Percentiles rank a stretch among this genome's conserved stretches.
phyloP scores from a whole-genome alignment of 2,888 invertebrate genomes.

The Leucania comma region DNA sequence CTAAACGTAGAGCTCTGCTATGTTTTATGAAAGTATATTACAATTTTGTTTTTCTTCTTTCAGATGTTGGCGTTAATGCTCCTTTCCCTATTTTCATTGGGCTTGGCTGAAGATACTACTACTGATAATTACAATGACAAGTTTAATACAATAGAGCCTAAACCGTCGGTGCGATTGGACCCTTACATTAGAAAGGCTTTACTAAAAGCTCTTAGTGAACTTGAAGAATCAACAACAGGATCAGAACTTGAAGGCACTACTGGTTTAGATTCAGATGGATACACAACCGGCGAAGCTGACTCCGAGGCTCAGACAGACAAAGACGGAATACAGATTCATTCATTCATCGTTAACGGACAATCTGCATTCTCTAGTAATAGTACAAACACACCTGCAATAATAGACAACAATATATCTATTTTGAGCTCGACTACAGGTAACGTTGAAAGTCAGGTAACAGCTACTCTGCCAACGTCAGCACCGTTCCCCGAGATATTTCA shows the following conservation, averaged over 20 bases:
- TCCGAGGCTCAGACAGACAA: constrained; percentile 74
- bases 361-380: constrained; percentile 81
- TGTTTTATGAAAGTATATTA: not conserved
- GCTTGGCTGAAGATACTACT: constrained; percentile 77
- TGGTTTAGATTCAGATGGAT: constrained; percentile 81
- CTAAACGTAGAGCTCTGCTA: constrained; percentile 1
- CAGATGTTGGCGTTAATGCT: constrained; percentile 81
- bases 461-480: constrained; percentile 81
- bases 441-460: constrained; percentile 86
- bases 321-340: constrained; percentile 90
- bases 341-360: constrained; percentile 89
- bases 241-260: constrained; percentile 78
- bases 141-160: constrained; percentile 84
- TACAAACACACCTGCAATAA: constrained; percentile 76
- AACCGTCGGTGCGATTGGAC: constrained; percentile 92
- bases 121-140: constrained; percentile 79
- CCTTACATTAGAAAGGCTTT: constrained; percentile 94
- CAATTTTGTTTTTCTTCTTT: constrained; percentile 65
- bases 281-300: constrained; percentile 80
- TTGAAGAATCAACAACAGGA: constrained; percentile 91
- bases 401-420: constrained; percentile 85
- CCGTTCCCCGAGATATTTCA: constrained; percentile 85
- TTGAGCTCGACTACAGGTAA: constrained; percentile 85
- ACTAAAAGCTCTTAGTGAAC: constrained; percentile 93
- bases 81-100: constrained; percentile 73